Base-by-base conservation (phyloP, 2,888 invertebrate species). In the Dugesia japonica region DNA sequence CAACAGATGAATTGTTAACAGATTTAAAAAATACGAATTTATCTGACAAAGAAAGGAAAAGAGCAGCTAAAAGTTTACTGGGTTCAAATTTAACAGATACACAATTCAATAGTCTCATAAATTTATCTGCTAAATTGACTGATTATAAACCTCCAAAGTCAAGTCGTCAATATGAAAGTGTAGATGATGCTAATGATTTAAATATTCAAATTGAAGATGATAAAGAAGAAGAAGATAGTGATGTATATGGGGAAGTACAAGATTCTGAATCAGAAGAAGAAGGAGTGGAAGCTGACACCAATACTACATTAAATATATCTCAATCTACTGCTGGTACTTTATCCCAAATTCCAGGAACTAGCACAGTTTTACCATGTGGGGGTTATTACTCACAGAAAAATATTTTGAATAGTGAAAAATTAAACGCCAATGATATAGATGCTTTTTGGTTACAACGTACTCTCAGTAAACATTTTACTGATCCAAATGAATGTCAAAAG, bases 401-500 rank as follows among this genome's bases (percentile, higher is more conserved):
- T 7, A 31, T 27, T 1, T 13, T n/a, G 9, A 74, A 26, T 71
- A 31, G 74, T 71, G 28, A 75, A 26, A 28, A 0, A 23, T 82
- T 88, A 0, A 94, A 95, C 85, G 93, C 98, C 0, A 87, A 94
- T 81, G 97, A 98, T 82, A 94, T 98, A 79, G 98, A 98, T 85
- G 98, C 98, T 0, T 97, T 97, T 86, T 98, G 98, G 98, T 87
- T 98, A 42, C 98, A 99, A 84, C 87, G 98, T 75, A 89, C 92
- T 75, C 88, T 98, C 0, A 92, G 93, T 75, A 90, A 94, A 81
- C 92, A 91, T 83, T 97, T 93, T 84, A 78, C 93, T 74, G 98
- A 98, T 85, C 94, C 97, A 0, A 92, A 94, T 88, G 89, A 91
- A 33, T 95, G 97, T 0, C 94, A 95, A 87, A 90, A 91, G 28